phyloP scores from a whole-genome alignment of 2,113 vertebrate species.

The Carassius auratus region DNA sequence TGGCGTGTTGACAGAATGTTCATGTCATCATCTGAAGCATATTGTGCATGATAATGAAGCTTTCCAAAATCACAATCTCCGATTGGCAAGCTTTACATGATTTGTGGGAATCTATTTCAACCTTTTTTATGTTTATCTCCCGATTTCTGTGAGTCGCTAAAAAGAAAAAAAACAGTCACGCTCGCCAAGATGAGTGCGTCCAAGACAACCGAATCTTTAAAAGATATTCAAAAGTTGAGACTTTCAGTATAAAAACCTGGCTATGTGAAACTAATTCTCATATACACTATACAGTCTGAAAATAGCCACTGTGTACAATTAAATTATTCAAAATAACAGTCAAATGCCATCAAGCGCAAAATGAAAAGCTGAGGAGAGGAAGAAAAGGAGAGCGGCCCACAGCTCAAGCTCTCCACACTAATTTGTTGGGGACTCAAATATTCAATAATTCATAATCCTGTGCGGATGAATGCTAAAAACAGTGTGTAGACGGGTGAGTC shows the following conservation, averaged over 20 bases:
- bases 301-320: not conserved
- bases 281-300: not conserved
- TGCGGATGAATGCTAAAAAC: conserved; percentile 17
- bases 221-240: not conserved
- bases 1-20: not conserved
- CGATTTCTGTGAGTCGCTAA: not conserved
- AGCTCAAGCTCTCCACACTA: not conserved
- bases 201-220: not conserved
- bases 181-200: not conserved
- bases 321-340: not conserved
- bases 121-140: not conserved
- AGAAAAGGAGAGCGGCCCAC: not conserved
- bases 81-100: conserved; percentile 5
- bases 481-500: not conserved
- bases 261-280: not conserved
- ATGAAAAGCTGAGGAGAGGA: not conserved
- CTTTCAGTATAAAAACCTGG: not conserved
- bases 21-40: not conserved
- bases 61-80: not conserved
- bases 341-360: not conserved
- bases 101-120: not conserved
- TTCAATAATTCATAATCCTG: conserved; percentile 5
- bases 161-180: not conserved
- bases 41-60: not conserved
- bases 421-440: not conserved